Conservation (phyloP, 2,797 vertebrate species). For the Crypturellus tataupa region DNA sequence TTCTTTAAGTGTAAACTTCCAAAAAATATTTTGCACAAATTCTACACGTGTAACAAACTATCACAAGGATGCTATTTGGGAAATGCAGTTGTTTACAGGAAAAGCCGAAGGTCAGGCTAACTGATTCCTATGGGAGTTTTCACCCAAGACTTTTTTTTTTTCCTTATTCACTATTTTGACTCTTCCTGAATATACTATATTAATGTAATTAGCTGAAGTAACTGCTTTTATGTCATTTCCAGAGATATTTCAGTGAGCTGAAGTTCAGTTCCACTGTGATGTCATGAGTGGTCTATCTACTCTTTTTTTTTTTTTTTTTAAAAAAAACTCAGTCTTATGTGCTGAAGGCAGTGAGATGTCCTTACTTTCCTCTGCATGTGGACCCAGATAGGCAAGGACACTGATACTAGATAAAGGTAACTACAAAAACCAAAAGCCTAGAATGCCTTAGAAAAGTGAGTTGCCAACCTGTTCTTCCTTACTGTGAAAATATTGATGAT, state of each 20-base stretch:
- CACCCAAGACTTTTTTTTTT: background rate
- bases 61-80: background rate
- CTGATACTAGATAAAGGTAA: background rate
- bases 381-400: no score
- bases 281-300: rapidly evolving
- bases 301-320: no score
- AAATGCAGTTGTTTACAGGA: no score
- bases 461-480: background rate
- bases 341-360: background rate
- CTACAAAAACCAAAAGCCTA: background rate
- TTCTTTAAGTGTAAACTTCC: background rate
- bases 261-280: background rate
- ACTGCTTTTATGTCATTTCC: background rate
- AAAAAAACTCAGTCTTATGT: no score
- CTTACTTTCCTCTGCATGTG: background rate
- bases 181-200: background rate
- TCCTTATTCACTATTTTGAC: background rate
- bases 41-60: background rate
- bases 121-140: background rate
- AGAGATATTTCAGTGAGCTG: rapidly evolving
- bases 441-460: rapidly evolving
- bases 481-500: background rate
- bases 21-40: background rate
- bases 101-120: rapidly evolving
- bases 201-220: background rate